phyloP scores from a whole-genome alignment of 30 jellyfish, hydroid and myxozoan species.

The Chironex yamaguchii region DNA sequence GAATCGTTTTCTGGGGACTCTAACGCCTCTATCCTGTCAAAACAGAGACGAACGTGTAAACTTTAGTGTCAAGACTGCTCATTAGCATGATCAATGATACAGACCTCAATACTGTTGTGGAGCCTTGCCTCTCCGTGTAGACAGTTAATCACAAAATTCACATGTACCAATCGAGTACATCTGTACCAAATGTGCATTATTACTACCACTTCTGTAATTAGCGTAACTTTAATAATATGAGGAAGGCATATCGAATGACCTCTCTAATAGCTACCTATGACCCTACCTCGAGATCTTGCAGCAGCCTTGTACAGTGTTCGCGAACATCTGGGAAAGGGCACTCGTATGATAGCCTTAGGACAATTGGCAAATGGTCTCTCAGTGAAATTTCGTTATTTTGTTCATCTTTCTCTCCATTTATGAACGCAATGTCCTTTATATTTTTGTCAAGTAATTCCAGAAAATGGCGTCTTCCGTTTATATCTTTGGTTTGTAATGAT shows the following conservation, averaged over 20 bases:
- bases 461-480: slow-evolving; percentile 66
- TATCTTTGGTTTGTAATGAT: slow-evolving; percentile 94
- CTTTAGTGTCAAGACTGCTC: no score
- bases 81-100: no score
- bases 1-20: slow-evolving; percentile 87
- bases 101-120: no score
- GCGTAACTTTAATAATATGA: no score
- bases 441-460: slow-evolving; percentile 84
- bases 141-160: no score
- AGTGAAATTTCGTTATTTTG: slow-evolving; percentile 38
- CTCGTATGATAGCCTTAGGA: slow-evolving; percentile 84
- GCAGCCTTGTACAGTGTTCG: slow-evolving; percentile 80
- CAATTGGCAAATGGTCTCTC: slow-evolving; percentile 71
- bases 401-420: slow-evolving; percentile 9
- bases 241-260: no score
- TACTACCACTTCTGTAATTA: no score
- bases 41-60: no score
- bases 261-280: background rate
- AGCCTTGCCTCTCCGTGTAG: no score
- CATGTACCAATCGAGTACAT: no score
- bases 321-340: slow-evolving; percentile 97
- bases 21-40: slow-evolving; percentile 82
- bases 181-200: no score
- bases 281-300: slow-evolving; percentile 91
- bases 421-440: slow-evolving; percentile 76